These are phyloP conservation scores for Melanerpes aurifrons DNA, from an alignment of 2,113 vertebrate species.

Conservation along the genomic window DNA sequence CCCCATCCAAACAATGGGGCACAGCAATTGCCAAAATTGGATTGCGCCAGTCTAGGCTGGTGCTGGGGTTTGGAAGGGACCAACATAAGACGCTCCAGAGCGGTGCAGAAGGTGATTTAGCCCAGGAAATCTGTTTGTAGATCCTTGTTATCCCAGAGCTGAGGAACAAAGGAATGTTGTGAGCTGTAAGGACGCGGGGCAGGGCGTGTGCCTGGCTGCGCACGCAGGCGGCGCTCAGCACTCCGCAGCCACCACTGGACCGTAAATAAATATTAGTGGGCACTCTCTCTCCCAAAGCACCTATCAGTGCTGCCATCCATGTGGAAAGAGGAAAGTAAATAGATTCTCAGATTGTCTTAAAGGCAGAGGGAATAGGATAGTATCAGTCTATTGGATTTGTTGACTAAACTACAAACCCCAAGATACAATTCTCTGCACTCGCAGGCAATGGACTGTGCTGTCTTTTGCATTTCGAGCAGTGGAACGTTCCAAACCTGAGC, in stretches of 20 bases:
- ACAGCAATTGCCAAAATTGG: neutral
- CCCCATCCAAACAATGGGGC: accelerated
- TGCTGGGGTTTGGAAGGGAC: neutral
- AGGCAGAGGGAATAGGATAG: slow-evolving; percentile 43
- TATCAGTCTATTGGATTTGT: slow-evolving; percentile 46
- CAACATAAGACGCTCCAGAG: neutral
- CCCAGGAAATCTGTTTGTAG: neutral
- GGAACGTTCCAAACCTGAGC: slow-evolving; percentile 33
- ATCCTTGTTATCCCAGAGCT: neutral
- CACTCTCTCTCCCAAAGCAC: slow-evolving; percentile 55
- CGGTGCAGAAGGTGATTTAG: neutral
- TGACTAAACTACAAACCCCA: slow-evolving; percentile 41
- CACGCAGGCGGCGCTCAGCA: neutral
- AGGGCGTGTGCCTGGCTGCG: neutral
- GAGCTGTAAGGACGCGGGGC: neutral
- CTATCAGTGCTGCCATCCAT: slow-evolving; percentile 50
- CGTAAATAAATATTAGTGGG: slow-evolving; percentile 62
- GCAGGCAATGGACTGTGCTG: slow-evolving; percentile 23
- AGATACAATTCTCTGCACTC: slow-evolving; percentile 30
- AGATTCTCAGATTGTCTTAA: slow-evolving; percentile 59
- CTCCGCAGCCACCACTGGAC: neutral
- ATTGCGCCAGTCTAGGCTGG: neutral
- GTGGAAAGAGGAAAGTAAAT: slow-evolving; percentile 62
- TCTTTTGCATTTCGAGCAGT: slow-evolving; percentile 58
- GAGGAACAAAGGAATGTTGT: neutral